A percentile compares a stretch with the other conserved stretches of the same genome.
Conservation (phyloP, 1,140 invertebrate species). For the Pseudobourletiella spinata region DNA sequence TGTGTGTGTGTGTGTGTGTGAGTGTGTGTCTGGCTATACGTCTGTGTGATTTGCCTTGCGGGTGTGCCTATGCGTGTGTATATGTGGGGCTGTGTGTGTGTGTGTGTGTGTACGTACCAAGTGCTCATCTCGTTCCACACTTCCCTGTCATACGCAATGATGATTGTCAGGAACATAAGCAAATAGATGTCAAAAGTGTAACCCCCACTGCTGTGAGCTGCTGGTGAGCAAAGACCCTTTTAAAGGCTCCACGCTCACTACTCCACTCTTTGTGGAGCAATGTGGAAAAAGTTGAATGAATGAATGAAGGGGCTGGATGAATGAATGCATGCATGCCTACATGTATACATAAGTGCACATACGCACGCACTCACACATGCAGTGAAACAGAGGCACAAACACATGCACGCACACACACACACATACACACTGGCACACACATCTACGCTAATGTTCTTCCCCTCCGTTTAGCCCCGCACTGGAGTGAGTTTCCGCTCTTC, state of each 20-base stretch:
- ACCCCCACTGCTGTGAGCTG: conserved; percentile 4
- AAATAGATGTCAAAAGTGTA: conserved; percentile 20
- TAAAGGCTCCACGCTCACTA: not conserved
- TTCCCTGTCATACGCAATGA: conserved; percentile 9
- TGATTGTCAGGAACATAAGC: conserved; percentile 20
- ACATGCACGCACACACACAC: too few species aligned
- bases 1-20: not conserved
- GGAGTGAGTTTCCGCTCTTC: conserved; percentile 10
- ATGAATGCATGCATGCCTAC: not conserved
- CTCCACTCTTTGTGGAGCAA: too few species aligned
- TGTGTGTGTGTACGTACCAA: not conserved
- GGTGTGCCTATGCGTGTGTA: not conserved
- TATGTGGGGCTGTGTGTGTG: not conserved
- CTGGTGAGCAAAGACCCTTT: conserved; percentile 10
- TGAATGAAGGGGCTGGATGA: too few species aligned
- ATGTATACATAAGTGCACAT: not conserved
- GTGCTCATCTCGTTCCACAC: not conserved
- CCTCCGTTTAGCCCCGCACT: conserved; percentile 8
- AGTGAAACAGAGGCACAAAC: too few species aligned
- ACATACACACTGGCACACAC: too few species aligned
- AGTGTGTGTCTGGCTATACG: not conserved
- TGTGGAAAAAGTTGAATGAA: too few species aligned
- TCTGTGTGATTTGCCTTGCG: not conserved
- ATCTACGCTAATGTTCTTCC: conserved; percentile 15
- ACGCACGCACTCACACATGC: not conserved